Evolutionary conservation across 2,113 vertebrate species (phyloP), one percentile per base, ranked within the genome.

Genomic region (Campylomormyrus tamandua): DNA sequence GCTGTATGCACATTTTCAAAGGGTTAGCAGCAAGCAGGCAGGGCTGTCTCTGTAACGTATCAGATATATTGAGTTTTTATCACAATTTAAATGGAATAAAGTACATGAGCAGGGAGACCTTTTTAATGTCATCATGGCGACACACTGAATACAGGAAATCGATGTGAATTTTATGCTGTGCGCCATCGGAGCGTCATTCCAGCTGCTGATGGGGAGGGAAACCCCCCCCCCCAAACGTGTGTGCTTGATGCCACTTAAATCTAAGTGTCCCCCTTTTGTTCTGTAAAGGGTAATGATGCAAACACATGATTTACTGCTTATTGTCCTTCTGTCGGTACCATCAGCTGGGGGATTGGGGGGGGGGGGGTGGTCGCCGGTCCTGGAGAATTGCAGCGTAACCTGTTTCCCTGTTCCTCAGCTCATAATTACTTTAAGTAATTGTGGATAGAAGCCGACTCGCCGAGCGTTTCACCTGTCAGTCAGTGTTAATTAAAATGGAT

Each of bases 401-500:
- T 84, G 42, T 11, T 48, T 48, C 42, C 24, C 21, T 39, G 83
- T 84, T 46, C 80, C 80, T 84, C 83, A n/a, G 83, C 83, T 48
- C 83, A 45, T 84, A 84, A 84, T 84, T n/a, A 84, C 83, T 84
- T 46, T 48, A 84, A 46, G 83, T 48, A 84, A 84, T 84, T 84
- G 83, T 84, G 83, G 21, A 21, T 84, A 48, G 83, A 84, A 84
- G 83, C 39, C 83, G 19, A 46, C 45, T 84, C 45, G 6, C 42
- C 83, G 19, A 48, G 83, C n/a, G 83, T 84, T 84, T 48, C 45
- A 45, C 45, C 83, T 84, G 83, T 84, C 83, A 46, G 83, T 84
- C 83, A 84, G 83, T 45, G 45, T 84, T 84, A 84, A 46, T 84
- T 84, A 45, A 84, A 84, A 84, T 80, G 83, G 83, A 84, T 84